phyloP scores from a whole-genome alignment of 2,113 vertebrate genomes.

The Pygathrix nemaeus region DNA sequence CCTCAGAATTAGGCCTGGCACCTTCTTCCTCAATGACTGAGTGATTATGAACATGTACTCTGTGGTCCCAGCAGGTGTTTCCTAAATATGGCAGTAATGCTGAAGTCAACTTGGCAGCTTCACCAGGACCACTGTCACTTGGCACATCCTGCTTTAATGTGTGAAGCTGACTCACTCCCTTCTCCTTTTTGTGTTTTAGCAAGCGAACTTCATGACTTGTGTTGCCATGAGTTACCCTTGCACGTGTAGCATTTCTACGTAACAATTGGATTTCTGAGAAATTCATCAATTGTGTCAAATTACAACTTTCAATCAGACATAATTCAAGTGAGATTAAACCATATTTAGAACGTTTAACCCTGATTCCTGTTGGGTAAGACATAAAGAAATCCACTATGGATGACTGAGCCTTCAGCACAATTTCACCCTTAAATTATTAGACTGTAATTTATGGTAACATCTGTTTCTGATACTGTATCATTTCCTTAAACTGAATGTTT shows the following conservation, averaged over 20 bases:
- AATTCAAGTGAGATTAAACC: conserved; percentile 5
- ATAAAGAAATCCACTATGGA: conserved; percentile 35
- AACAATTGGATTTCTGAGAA: conserved; percentile 19
- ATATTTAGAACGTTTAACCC: conserved; percentile 20
- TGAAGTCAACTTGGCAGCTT: not conserved
- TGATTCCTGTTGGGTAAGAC: conserved; percentile 31
- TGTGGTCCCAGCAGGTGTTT: not conserved
- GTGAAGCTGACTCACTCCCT: not conserved
- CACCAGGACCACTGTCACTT: fast-evolving
- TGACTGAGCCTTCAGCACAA: conserved; percentile 47
- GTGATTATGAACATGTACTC: not conserved
- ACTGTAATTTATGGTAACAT: conserved; percentile 56
- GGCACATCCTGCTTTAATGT: not conserved
- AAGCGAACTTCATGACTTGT: not conserved
- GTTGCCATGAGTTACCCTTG: not conserved
- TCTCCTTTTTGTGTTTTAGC: not conserved
- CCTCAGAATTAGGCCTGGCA: not conserved
- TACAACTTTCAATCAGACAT: conserved; percentile 33
- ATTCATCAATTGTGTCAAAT: conserved; percentile 6
- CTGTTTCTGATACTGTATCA: conserved; percentile 58
- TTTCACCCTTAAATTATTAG: conserved; percentile 59
- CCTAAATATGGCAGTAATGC: too few species aligned
- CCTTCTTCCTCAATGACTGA: not conserved
- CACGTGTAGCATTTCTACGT: not conserved
- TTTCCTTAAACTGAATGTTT: conserved; percentile 67